phyloP scores from a whole-genome alignment of 2,113 vertebrate genomes.

The Pachycephala philippinensis region DNA sequence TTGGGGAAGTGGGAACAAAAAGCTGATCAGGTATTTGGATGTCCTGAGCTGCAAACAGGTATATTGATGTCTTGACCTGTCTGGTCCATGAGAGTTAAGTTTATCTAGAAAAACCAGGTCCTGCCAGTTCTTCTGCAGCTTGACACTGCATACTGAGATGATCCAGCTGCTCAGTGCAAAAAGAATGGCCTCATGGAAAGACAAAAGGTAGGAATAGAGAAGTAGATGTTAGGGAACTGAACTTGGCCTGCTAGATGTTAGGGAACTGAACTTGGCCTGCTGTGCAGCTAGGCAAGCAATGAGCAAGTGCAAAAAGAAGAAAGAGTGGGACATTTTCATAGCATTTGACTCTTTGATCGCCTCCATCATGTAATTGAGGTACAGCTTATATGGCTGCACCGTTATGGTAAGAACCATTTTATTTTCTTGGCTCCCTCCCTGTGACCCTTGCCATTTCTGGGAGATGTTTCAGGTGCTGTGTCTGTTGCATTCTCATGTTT shows the following conservation, averaged over 20 bases:
- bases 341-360: not conserved
- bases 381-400: not conserved
- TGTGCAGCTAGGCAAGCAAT: not conserved
- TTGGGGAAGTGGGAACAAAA: not conserved
- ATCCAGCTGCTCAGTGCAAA: not conserved
- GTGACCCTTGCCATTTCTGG: not conserved
- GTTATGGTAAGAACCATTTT: not conserved
- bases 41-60: not conserved
- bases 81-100: not conserved
- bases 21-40: not conserved
- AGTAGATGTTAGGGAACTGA: not conserved
- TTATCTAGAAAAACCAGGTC: not conserved
- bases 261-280: not conserved
- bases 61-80: not conserved
- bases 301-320: not conserved
- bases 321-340: not conserved
- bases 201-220: not conserved
- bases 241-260: not conserved
- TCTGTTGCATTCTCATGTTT: not conserved
- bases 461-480: not conserved
- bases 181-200: not conserved
- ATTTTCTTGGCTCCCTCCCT: not conserved
- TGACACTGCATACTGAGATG: not conserved
- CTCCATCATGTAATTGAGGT: not conserved
- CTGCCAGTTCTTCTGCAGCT: not conserved